Percentiles rank a stretch among this genome's conserved stretches.
Conservation (phyloP, 92 coral and sea anemone genomes). For the Palythoa grandiflora region DNA sequence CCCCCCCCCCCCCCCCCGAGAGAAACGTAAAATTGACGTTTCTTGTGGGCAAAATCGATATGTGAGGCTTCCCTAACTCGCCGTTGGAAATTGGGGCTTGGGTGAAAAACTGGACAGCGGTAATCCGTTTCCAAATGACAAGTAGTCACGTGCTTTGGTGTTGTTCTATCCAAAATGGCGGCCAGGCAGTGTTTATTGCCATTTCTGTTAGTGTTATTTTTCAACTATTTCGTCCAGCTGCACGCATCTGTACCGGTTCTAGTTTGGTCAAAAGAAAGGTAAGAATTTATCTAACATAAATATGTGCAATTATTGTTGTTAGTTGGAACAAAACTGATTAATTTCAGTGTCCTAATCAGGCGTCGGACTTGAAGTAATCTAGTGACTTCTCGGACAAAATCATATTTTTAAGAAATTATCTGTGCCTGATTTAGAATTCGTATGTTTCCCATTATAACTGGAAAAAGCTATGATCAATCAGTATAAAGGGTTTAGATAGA, state of each 20-base stretch:
- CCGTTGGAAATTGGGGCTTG: not conserved
- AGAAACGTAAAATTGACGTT: too few species aligned
- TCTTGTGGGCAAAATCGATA: too few species aligned
- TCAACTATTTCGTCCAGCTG: conserved; percentile 53
- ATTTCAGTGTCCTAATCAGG: not conserved
- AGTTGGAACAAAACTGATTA: not conserved
- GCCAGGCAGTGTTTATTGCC: conserved; percentile 48
- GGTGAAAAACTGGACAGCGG: conserved; percentile 10
- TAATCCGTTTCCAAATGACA: not conserved
- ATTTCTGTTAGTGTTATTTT: conserved; percentile 55
- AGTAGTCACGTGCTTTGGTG: conserved; percentile 60
- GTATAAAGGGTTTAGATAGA: not conserved
- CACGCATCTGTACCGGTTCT: conserved; percentile 85
- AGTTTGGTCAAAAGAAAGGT: conserved; percentile 98
- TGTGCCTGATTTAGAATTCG: not conserved
- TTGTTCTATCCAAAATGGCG: conserved; percentile 81
- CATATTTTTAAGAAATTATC: too few species aligned
- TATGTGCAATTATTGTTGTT: not conserved
- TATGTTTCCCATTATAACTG: not conserved
- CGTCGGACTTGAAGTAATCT: not conserved
- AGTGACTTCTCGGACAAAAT: not conserved
- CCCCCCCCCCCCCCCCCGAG: too few species aligned
- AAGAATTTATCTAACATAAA: not conserved
- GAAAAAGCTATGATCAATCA: not conserved
- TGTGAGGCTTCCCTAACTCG: too few species aligned